Evolutionary conservation across 2,113 vertebrate species (phyloP), one percentile per base, ranked within the genome.

Genomic region (Passer domesticus): DNA sequence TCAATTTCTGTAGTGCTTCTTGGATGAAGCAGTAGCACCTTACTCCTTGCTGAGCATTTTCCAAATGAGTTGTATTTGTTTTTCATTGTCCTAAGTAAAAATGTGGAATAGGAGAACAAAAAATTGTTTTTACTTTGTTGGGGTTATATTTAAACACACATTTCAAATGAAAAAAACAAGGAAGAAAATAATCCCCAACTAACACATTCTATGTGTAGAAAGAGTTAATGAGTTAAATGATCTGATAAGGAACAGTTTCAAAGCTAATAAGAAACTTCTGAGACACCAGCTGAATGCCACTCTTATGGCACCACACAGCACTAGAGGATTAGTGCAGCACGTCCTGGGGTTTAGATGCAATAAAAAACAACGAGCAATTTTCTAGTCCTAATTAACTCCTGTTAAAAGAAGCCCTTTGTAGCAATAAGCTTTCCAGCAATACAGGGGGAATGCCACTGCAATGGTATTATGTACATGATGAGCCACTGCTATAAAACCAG

Each of bases 361-460:
- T 85, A 89, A 97, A 92, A 96, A 95, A 62, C 73, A 96, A 69
- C 33, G 62, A 92, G 20, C 69, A 92, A 77, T 97, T 96, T 94
- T 94, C 81, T 91, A 74, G 63, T 95, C 80, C 90, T 95, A 96
- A 97, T 95, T 96, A 97, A 95, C 69, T 94, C 47, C 75, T 74
- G n/a, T 85, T 96, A 85, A 95, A 95, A 96, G 89, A 93, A 90
- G 74, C 52, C 68, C 82, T 76, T 75, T 18, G 13, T 43, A 90
- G 95, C 68, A 94, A 55, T 81, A 92, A 87, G 69, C 81, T 79
- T 91, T 69, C 44, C 93, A 95, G 74, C 90, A 78, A 87, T 62
- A 58, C 77, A 90, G 15, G 69, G 55, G n/a, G 56, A 94, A 79
- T 67, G 24, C 16, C 33, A 49, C 64, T 72, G 43, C 50, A 91